Base-by-base conservation (phyloP, 2,113 vertebrate genomes). In the Cisticola juncidis region DNA sequence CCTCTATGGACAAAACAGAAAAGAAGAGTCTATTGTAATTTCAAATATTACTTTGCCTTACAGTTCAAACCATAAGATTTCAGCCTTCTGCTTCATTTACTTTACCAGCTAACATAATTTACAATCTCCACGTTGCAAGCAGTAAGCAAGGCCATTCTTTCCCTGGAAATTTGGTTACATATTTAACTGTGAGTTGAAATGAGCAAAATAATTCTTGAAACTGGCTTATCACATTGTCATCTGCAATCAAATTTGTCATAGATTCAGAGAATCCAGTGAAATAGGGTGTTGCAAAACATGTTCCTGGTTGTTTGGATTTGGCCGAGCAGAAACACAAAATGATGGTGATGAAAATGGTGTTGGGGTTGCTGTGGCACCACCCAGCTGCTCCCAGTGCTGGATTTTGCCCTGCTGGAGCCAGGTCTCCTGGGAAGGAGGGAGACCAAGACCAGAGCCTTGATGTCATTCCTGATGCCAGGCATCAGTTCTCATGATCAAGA, bases 371-470 rank as follows among this genome's bases (percentile, higher is more conserved):
- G 2, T 44, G 60, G 38, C 69, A 62, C 71, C 54, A 66, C 28
- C 11, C 45, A 83, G 42, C 31, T 3, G 1, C 18, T 29, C 15
- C 57, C 58, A 50, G 0, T 9, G 14, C 5, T 12, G 6, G 36
- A 8, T 25, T 64, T 68, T 22, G 16, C 20, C 50, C 26, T 44
- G 28, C 22, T 28, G 28, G 28, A 88, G 11, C 22, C 47, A 58
- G 21, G 4, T 56, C 13, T 69, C 12, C 62, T 42, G 31, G 57
- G 36, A 53, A 79, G 45, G 15, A 61, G 31, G 42, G 29, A 72
- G 14, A 29, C 14, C 36, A 62, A 78, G 14, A 45, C 15, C n/a
- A 80, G 35, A 71, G 60, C 29, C 24, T 28, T 70, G 42, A 66
- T 33, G 44, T 73, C 3, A 0, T 40, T 25, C 18, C 78, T 61